Evolutionary conservation across 1,140 invertebrate genomes (phyloP), one percentile per base, ranked within the genome.

Genomic region (Drosophila truncata): DNA sequence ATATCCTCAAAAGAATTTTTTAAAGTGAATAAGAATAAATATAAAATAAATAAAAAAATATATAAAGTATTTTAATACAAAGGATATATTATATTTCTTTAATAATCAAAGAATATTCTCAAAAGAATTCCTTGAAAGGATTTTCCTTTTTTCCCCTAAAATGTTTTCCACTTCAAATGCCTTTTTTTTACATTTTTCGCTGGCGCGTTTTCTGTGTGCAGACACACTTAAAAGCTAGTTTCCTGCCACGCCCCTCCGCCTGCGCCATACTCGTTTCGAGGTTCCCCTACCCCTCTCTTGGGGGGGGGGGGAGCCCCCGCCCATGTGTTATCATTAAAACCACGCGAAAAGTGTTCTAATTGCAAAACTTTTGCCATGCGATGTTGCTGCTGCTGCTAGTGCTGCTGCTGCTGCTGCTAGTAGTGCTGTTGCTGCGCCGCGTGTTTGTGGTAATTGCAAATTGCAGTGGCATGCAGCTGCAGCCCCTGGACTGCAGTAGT

Each of bases 401-500:
- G 46, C 55, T n/a, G 41, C 35, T 41, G 41, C 74, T 35, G 25
- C 33, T 46, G 46, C 55, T n/a, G 41, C 46, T 60, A 55, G 42
- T 37, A 49, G 2, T 49, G 23, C 46, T 49, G 78, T 47, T 55
- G n/a, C 49, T 58, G 69, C 37, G 73, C 84, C 58, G 84, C 80
- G 80, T 83, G 80, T 87, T 85, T 88, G 84, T 74, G 84, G 80
- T 87, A 88, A 88, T 88, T 88, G 84, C 80, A 88, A 88, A 88
- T 88, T 88, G 84, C 80, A 78, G 84, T 84, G 84, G 84, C 73
- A 88, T 78, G 83, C 80, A 82, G 83, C 65, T 54, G 64, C 71
- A 47, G 33, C 23, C 18, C 44, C 42, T 5, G 37, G 20, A 16
- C 27, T 31, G 49, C 31, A 13, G 50, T 14, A 20, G 31, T 25